Conservation (phyloP, 2,797 vertebrate genomes). For the Lindbergichthys nudifrons region DNA sequence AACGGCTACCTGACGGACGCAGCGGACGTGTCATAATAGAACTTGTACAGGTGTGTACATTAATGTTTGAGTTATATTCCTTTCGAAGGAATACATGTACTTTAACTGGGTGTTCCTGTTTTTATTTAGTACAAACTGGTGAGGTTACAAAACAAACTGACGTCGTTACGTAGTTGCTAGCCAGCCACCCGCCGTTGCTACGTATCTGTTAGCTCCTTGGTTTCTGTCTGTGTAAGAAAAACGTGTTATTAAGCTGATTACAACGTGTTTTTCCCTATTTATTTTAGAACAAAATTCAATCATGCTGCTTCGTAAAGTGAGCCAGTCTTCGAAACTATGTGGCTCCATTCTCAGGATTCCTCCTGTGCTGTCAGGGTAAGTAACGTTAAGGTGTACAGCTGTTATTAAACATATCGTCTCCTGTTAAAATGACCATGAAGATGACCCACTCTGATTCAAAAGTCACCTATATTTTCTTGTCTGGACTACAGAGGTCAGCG, state of each 20-base stretch:
- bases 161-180: conserved; percentile 5
- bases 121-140: background rate
- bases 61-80: fast-evolving
- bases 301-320: conserved; percentile 80
- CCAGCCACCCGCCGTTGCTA: background rate
- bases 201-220: background rate
- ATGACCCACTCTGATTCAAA: background rate
- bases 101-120: background rate
- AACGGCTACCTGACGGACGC: background rate
- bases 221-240: background rate
- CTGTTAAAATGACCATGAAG: too few relatives aligned
- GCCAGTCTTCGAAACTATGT: conserved; percentile 66
- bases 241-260: background rate
- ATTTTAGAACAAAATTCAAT: conserved; percentile 24
- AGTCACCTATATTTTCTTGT: background rate
- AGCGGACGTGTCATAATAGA: background rate
- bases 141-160: conserved; percentile 18
- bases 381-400: background rate
- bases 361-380: conserved; percentile 66
- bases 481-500: conserved; percentile 58
- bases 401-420: fast-evolving
- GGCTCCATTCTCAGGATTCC: conserved; percentile 58
- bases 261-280: background rate
- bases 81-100: fast-evolving
- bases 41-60: background rate